These are phyloP conservation scores for Anguilla rostrata DNA, from an alignment of 2,113 vertebrate genomes.

Conservation along the genomic window DNA sequence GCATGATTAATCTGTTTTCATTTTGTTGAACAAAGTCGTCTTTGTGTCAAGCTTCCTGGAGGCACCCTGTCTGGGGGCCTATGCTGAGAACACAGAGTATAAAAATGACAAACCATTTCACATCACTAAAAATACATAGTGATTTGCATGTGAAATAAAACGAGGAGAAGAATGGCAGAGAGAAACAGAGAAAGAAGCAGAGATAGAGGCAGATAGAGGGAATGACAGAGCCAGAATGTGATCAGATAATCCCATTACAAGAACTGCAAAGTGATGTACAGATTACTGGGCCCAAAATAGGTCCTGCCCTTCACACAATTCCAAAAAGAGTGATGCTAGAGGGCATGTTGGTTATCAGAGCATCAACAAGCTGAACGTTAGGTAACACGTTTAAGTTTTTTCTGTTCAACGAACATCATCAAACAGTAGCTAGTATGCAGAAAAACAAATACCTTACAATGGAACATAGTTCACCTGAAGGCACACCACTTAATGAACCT, in stretches of 20 bases:
- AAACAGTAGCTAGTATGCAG: too few relatives aligned
- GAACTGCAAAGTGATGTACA: constrained; percentile 53
- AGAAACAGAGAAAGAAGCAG: background rate
- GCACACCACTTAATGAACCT: background rate
- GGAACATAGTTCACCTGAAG: too few relatives aligned
- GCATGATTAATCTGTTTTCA: background rate
- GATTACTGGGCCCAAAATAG: constrained; percentile 64
- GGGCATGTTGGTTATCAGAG: constrained; percentile 24
- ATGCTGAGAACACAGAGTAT: background rate
- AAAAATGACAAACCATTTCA: background rate
- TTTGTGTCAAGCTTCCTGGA: background rate
- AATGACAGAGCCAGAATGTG: constrained; percentile 24
- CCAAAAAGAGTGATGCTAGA: constrained; percentile 36
- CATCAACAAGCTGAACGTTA: background rate
- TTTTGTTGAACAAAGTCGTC: background rate
- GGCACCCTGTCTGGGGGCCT: background rate
- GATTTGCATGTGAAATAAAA: background rate
- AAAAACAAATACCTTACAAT: too few relatives aligned
- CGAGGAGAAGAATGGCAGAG: background rate
- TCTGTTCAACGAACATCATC: too few relatives aligned
- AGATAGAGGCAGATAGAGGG: constrained; percentile 6
- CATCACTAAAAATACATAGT: background rate
- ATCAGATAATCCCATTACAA: constrained; percentile 62
- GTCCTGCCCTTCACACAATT: constrained; percentile 37
- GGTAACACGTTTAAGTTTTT: background rate